Evolutionary conservation across 2,113 vertebrate genomes (phyloP).

Genomic region (Taxidea taxus): DNA sequence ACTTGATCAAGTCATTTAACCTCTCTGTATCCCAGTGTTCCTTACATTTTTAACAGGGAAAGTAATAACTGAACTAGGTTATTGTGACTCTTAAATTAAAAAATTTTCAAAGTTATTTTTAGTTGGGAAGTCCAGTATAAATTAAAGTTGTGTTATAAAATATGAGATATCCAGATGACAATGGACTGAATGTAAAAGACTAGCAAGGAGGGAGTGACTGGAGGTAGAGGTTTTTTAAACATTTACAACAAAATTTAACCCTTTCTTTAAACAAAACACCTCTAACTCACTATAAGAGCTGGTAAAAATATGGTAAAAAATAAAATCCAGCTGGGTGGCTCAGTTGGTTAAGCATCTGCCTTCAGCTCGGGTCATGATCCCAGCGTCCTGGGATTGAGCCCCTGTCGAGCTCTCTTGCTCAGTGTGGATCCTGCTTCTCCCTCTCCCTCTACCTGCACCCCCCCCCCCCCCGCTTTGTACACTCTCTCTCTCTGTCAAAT

Average conservation of each 20-base stretch:
- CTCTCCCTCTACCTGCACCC: no score
- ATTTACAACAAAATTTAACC: background rate
- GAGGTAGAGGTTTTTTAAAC: background rate
- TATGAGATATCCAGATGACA: background rate
- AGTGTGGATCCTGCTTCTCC: no score
- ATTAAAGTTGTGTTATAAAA: slow-evolving; percentile 28
- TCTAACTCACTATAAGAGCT: background rate
- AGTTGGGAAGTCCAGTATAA: background rate
- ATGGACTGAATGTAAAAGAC: background rate
- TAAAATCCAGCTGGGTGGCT: background rate
- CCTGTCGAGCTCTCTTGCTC: no score
- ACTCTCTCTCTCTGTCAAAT: no score
- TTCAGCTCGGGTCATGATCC: no score
- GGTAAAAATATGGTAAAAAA: background rate
- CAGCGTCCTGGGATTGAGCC: no score
- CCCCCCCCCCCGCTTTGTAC: no score
- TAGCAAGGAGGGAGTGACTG: background rate
- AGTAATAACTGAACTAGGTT: background rate
- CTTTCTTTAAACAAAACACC: slow-evolving; percentile 11
- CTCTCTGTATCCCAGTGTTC: background rate
- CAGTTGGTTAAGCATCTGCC: no score
- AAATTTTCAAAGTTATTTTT: background rate
- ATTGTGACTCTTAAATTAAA: background rate
- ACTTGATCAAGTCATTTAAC: background rate
- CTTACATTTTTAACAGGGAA: background rate